These are phyloP conservation scores for Cheilosia impressa DNA, from an alignment of 2,888 invertebrate species.

Conservation along the genomic window DNA sequence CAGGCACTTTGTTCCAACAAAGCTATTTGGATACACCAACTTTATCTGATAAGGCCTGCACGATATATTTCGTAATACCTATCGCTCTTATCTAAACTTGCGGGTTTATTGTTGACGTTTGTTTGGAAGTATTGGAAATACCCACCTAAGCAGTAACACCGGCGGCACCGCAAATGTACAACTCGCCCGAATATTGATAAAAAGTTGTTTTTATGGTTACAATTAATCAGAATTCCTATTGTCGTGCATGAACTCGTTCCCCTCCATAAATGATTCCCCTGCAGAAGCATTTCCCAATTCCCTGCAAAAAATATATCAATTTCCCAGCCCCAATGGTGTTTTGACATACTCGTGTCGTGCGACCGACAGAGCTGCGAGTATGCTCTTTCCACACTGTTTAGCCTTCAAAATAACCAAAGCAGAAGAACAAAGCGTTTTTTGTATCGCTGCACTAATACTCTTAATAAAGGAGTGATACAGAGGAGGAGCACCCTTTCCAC, in stretches of 20 bases:
- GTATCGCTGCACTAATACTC: conserved; percentile 57
- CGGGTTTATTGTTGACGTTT: conserved; percentile 17
- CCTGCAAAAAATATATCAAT: conserved; percentile 22
- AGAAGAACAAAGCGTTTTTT: conserved; percentile 69
- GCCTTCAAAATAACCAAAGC: conserved; percentile 48
- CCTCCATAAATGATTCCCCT: neutral
- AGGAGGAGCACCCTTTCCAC: conserved; percentile 22
- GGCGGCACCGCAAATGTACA: neutral
- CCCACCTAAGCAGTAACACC: neutral
- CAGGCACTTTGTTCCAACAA: neutral
- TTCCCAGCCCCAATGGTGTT: conserved; percentile 23
- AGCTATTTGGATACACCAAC: conserved; percentile 16
- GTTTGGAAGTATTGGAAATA: neutral
- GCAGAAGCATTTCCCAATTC: conserved; percentile 49
- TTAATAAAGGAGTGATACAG: conserved; percentile 36
- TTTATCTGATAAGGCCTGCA: neutral
- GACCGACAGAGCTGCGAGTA: conserved; percentile 12
- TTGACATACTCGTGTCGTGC: neutral
- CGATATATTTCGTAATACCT: conserved; percentile 10
- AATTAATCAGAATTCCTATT: neutral
- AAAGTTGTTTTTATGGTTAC: neutral
- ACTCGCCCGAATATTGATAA: neutral
- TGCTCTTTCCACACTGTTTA: neutral
- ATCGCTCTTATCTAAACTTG: conserved; percentile 6
- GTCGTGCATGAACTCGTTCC: neutral